Evolutionary conservation across 1,140 invertebrate species (phyloP), one percentile per base, ranked within the genome.

Genomic region (Delia radicum): DNA sequence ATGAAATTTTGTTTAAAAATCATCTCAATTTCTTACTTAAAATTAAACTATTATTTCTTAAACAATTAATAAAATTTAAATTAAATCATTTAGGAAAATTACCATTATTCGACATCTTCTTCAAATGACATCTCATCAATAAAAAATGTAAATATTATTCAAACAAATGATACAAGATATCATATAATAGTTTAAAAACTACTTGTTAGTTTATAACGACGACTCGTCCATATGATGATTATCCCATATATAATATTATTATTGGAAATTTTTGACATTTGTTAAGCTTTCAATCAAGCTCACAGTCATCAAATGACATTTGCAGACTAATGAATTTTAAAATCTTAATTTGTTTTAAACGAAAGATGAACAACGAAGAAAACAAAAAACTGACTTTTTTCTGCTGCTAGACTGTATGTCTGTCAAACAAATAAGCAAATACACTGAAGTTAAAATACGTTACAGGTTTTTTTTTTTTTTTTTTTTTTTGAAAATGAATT

Each of bases 301-400:
- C 63, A 61, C 46, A 55, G 42, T 65, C 75, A 78, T 82, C 74
- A 73, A 75, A 78, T 84, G 82, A 84, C 81, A 84, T 80, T 82
- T 82, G 80, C 81, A 82, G 82, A 82, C 82, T 84, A 84, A 84
- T 84, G 82, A 84, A 84, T 84, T 84, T 84, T 84, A 84, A 84
- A 84, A 84, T 83, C 82, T 81, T 82, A 24, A 42, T 37, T 63
- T 63, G 33, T 65, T 42, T n/a, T 42, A 74, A 67, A 18, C 46
- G 28, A 27, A 74, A 74, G 33, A 42, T 24, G 67, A 55, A 71
- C n/a, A 71, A 75, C 46, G 61, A 29, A 29, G 27, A 72, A 55
- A 75, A 37, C 74, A 48, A 75, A 55, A 31, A 71, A 71, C 63
- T 31, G 24, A 37, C 27, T n/a, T n/a, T n/a, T n/a, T n/a, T n/a